A percentile compares a stretch with the other conserved stretches of the same genome.
Evolutionary conservation across 2,797 vertebrate genomes (phyloP).

Genomic region (Neosalanx taihuensis): DNA sequence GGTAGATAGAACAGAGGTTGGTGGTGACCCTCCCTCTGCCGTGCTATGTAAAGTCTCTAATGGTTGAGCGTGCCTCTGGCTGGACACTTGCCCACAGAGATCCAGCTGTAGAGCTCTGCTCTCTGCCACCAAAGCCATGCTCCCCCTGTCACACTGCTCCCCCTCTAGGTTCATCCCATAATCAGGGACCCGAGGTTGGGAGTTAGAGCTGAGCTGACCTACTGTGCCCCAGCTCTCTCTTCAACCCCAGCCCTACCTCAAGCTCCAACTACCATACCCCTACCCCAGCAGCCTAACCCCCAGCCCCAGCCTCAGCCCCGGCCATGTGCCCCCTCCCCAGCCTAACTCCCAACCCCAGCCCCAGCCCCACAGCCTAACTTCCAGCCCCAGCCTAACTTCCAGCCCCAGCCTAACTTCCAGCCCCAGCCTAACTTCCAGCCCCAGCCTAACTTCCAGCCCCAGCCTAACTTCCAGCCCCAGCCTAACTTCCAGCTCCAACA

Average conservation of each 20-base stretch:
- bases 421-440: too few species aligned
- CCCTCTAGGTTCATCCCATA: conserved; percentile 37
- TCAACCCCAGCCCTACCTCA: not conserved
- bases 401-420: too few species aligned
- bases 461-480: too few species aligned
- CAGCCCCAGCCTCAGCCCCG: too few species aligned
- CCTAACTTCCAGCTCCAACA: too few species aligned
- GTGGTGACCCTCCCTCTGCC: conserved; percentile 18
- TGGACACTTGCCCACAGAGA: conserved; percentile 11
- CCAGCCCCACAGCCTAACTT: too few species aligned
- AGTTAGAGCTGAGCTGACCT: conserved; percentile 48
- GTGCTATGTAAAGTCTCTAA: conserved; percentile 22
- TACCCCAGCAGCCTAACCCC: too few species aligned
- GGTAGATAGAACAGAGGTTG: conserved; percentile 17
- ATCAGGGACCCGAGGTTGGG: conserved; percentile 55
- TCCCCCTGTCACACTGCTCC: not conserved
- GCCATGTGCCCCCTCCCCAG: too few species aligned
- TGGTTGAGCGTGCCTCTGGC: not conserved
- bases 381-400: too few species aligned
- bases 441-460: too few species aligned
- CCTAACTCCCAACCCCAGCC: too few species aligned
- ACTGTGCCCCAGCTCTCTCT: conserved; percentile 29
- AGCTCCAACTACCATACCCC: not conserved
- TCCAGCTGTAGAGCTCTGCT: not conserved
- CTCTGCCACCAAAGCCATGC: not conserved